Conservation (phyloP, 2,797 vertebrate species). For the Halcyon badia region DNA sequence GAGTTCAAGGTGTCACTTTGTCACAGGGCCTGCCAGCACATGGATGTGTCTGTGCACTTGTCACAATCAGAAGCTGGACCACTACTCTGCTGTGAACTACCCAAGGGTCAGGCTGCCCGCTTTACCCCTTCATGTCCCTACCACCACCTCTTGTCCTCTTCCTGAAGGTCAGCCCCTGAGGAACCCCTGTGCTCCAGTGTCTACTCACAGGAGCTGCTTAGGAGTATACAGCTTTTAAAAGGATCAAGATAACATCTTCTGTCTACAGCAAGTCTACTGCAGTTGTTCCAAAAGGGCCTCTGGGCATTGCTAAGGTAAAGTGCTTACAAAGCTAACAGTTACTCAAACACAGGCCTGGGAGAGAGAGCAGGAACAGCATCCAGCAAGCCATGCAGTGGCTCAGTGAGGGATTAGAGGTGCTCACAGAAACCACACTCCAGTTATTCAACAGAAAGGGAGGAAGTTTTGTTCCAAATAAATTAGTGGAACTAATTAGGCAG, state of each 20-base stretch:
- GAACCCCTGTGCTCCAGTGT: neutral
- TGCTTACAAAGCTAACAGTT: neutral
- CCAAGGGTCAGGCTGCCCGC: neutral
- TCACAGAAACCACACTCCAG: neutral
- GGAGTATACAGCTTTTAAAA: neutral
- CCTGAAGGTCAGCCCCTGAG: neutral
- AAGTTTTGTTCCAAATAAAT: constrained; percentile 55
- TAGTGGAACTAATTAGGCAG: constrained; percentile 60
- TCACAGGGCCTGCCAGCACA: neutral
- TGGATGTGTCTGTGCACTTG: neutral
- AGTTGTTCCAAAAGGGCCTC: neutral
- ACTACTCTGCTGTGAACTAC: neutral
- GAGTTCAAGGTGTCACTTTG: neutral
- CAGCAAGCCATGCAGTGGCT: neutral
- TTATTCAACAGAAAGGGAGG: neutral
- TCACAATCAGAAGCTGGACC: neutral
- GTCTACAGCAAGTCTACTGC: neutral
- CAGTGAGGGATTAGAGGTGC: neutral
- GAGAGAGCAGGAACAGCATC: neutral
- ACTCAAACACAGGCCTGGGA: neutral
- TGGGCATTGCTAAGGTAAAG: neutral
- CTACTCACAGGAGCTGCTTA: neutral
- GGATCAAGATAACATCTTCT: neutral
- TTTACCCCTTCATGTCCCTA: accelerated
- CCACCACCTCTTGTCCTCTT: neutral